phyloP scores from a whole-genome alignment of 1,140 invertebrate genomes.

The Cylas formicarius region DNA sequence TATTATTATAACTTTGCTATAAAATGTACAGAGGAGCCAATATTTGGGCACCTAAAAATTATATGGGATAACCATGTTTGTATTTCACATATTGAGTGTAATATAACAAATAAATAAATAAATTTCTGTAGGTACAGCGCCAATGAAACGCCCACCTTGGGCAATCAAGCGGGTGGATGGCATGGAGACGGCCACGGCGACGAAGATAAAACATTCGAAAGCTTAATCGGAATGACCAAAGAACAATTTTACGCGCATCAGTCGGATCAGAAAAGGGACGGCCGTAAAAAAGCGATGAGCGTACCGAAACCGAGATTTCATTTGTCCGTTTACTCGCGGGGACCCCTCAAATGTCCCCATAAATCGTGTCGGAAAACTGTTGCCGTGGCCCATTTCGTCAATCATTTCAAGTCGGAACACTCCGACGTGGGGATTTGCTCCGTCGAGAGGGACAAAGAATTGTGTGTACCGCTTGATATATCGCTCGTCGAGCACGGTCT shows the following conservation, averaged over 20 bases:
- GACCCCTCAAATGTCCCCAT: conserved; percentile 35
- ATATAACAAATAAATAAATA: no score
- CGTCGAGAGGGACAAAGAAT: conserved; percentile 28
- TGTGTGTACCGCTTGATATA: conserved; percentile 24
- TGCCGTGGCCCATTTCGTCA: conserved; percentile 33
- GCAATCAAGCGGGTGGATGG: no score
- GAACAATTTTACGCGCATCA: conserved; percentile 8
- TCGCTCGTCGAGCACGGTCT: conserved; percentile 21
- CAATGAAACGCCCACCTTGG: no score
- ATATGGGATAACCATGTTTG: no score
- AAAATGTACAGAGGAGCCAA: no score
- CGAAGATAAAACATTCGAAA: conserved; percentile 20
- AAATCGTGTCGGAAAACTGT: conserved; percentile 34
- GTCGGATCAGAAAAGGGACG: neutral
- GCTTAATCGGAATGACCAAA: conserved; percentile 12
- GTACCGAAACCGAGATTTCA: conserved; percentile 3
- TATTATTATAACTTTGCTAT: no score
- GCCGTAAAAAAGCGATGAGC: conserved; percentile 1
- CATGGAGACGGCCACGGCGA: conserved; percentile 21
- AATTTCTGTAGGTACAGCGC: no score
- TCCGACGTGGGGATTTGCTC: conserved; percentile 25
- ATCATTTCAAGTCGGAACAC: conserved; percentile 37
- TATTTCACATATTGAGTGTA: no score
- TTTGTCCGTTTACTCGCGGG: conserved; percentile 22
- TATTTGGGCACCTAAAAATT: no score